A percentile compares a stretch with the other conserved stretches of the same genome.
These are phyloP conservation scores for Cephus pulcher DNA, from an alignment of 2,888 invertebrate genomes.

Conservation along the genomic window DNA sequence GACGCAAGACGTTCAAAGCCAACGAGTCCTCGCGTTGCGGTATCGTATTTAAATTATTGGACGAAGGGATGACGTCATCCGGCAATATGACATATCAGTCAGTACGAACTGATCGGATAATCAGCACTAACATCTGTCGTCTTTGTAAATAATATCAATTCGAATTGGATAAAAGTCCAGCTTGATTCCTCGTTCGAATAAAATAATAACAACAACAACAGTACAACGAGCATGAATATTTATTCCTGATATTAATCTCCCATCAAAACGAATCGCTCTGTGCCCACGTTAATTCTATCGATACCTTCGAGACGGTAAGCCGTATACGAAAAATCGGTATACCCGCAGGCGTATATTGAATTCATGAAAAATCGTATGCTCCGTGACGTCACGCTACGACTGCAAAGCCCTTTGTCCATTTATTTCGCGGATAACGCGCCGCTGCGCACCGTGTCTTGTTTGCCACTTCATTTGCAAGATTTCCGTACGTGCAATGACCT, in stretches of 20 bases:
- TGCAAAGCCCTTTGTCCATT: background rate
- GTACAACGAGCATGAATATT: background rate
- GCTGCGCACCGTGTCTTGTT: conserved; percentile 27
- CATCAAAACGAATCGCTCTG: background rate
- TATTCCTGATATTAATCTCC: background rate
- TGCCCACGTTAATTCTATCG: background rate
- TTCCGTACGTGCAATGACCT: conserved; percentile 24
- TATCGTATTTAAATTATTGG: conserved; percentile 1
- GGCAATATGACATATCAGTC: background rate
- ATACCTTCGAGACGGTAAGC: background rate
- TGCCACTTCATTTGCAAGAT: conserved; percentile 46
- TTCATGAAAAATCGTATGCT: background rate
- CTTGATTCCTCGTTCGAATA: background rate
- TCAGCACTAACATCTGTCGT: background rate
- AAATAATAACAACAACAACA: background rate
- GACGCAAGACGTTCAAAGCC: background rate
- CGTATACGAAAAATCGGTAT: background rate
- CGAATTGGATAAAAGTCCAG: background rate
- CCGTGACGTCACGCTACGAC: background rate
- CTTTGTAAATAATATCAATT: background rate
- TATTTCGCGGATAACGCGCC: background rate
- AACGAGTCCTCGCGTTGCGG: background rate
- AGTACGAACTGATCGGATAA: background rate
- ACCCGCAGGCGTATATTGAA: background rate
- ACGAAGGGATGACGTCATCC: background rate